phyloP scores from a whole-genome alignment of 1,140 invertebrate species.

The Bombus fervidus region DNA sequence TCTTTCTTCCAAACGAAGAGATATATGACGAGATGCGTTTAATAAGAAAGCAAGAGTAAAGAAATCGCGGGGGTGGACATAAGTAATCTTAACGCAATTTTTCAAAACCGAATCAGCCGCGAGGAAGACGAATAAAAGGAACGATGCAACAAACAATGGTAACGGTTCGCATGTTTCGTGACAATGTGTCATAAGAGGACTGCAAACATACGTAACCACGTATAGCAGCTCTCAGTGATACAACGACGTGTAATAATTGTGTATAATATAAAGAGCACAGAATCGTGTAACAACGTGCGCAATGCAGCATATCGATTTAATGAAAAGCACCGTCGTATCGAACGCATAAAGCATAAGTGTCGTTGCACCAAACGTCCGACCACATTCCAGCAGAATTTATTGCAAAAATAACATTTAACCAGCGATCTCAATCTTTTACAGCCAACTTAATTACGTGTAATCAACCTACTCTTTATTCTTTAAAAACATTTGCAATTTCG shows the following conservation, averaged over 20 bases:
- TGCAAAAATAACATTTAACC: neutral
- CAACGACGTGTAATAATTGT: slow-evolving; percentile 44
- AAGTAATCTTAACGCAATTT: slow-evolving; percentile 30
- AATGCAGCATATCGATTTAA: slow-evolving; percentile 57
- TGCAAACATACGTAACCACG: slow-evolving; percentile 23
- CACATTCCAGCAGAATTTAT: neutral
- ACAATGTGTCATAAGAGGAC: slow-evolving; percentile 43
- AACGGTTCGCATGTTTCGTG: slow-evolving; percentile 42
- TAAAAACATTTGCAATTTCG: too few relatives aligned
- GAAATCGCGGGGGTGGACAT: neutral
- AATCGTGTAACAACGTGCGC: slow-evolving; percentile 53
- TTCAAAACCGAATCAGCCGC: neutral
- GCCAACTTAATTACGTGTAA: neutral
- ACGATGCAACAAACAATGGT: slow-evolving; percentile 32
- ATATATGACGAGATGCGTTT: neutral
- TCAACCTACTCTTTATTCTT: too few relatives aligned
- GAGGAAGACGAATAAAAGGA: slow-evolving; percentile 13
- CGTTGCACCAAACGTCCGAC: slow-evolving; percentile 22
- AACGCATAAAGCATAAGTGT: slow-evolving; percentile 51
- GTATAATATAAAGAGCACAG: slow-evolving; percentile 49
- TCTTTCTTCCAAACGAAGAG: neutral
- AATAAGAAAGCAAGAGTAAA: neutral
- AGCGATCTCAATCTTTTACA: neutral
- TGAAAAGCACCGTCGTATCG: slow-evolving; percentile 43
- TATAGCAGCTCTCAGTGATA: slow-evolving; percentile 28